Conservation (phyloP, 1,140 invertebrate genomes). For the Bombus superbus region DNA sequence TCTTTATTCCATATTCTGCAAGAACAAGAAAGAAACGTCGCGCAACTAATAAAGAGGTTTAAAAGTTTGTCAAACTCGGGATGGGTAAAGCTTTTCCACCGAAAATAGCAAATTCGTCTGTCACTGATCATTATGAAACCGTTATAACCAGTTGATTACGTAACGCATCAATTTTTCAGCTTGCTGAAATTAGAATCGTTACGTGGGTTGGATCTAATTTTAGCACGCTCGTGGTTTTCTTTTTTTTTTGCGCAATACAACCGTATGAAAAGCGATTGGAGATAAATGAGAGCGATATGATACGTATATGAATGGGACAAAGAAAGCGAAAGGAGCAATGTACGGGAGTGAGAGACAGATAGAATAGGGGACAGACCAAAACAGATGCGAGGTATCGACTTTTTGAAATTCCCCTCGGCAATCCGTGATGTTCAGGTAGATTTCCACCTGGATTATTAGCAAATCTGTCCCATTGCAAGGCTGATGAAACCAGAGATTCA, state of each 20-base stretch:
- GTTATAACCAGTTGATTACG: not conserved
- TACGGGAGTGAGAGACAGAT: not conserved
- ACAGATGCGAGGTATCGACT: constrained; percentile 33
- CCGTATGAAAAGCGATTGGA: not conserved
- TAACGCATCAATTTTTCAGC: constrained; percentile 8
- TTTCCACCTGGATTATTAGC: constrained; percentile 21
- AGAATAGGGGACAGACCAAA: not conserved
- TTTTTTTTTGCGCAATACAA: not conserved
- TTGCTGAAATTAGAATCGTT: not conserved
- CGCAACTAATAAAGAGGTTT: no score
- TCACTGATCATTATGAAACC: not conserved
- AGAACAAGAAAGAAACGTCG: not conserved
- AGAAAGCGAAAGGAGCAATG: not conserved
- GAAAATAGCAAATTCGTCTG: not conserved
- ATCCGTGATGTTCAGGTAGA: constrained; percentile 11
- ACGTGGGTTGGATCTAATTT: constrained; percentile 13
- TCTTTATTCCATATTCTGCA: not conserved
- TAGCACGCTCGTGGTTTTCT: not conserved
- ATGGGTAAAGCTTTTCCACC: not conserved
- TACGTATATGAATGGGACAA: not conserved
- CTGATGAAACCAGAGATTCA: constrained; percentile 49
- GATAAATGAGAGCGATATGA: not conserved
- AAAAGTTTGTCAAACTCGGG: not conserved
- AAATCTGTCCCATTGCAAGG: constrained; percentile 33
- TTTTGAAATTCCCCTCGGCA: not conserved